Evolutionary conservation across 2,797 vertebrate species (phyloP), one percentile per base, ranked within the genome.

Genomic region (Podargus strigoides): DNA sequence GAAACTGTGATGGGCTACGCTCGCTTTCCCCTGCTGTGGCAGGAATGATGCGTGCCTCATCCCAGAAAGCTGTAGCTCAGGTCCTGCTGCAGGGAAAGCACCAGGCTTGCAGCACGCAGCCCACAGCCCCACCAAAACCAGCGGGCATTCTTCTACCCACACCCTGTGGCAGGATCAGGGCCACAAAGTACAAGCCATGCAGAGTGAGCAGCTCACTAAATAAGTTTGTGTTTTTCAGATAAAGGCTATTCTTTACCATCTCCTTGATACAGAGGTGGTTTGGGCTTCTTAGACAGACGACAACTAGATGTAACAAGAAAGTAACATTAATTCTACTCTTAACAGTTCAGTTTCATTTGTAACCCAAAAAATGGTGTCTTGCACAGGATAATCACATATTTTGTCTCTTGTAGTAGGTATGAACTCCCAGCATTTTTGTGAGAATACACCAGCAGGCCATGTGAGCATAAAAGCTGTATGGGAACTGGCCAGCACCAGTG

Each of bases 361-460:
- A 62, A 90, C 15, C 28, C 50, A 24, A 37, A 74, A 82, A 66
- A 26, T 14, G 11, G 23, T 52, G 27, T 26, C 47, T 89, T 63
- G 32, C 87, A 72, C 20, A 56, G 2, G 10, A 53, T 3, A 11
- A 28, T 42, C 23, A 22, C 22, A 4, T 62, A 58, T 28, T 49
- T 73, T 60, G 22, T 14, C 52, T 64, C 47, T 36, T 44, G 39
- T 28, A 55, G 30, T 14, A 28, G 47, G 15, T 23, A 42, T 21
- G 64, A 49, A 52, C 27, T 37, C 30, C 58, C 67, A 66, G 27
- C 12, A 24, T 60, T 60, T 59, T 27, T 90, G 62, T 70, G 47
- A 90, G 56, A 77, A 46, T 20, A 77, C 3, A 0, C 39, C 1
- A 0, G 5, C 13, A 53, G 50, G 28, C 19, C 5, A 15, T 2